Base-by-base conservation (phyloP, 2,797 vertebrate genomes). In the Xiphorhynchus erythropygius region DNA sequence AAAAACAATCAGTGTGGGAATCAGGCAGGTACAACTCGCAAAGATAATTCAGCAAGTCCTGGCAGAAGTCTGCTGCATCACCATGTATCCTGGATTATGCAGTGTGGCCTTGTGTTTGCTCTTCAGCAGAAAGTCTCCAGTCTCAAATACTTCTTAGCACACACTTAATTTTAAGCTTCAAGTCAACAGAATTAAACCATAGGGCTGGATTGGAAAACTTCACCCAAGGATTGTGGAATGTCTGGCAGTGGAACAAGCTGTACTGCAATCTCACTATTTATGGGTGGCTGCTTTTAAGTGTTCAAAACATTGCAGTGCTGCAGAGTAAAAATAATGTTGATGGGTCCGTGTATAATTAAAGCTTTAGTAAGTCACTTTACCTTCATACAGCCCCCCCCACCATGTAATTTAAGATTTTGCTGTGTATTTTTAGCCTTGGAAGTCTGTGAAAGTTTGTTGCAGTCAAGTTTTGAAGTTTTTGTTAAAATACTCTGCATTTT, bases 221-320 rank as follows among this genome's bases (percentile, higher is more conserved):
- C 78, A 64, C 37, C 62, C 82, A 77, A 77, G 62, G 76, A 78
- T 15, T 87, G 65, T 80, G 89, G 93, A 96, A 94, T 90, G 89
- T 60, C 76, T 94, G 94, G 84, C 91, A 80, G 41, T n/a, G 33
- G 84, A 92, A 94, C 91, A 83, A 87, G 73, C 44, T 91, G 79
- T 94, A 44, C 95, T 77, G 86, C 62, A 67, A n/a, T 92, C 93
- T 84, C 89, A 94, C 94, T 93, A 84, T 93, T 94, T 96, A 97
- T 88, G 81, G 46, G 64, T 82, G 73, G 49, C 57, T 94, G 84
- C 74, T 89, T 63, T 76, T 80, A 49, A 93, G 42, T 3, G 12
- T 80, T 90, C 90, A 89, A 95, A 95, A 92, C 28, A 56, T 87
- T 53, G 53, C 82, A 83, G 79, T 47, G 37, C 87, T 87, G 32